Conservation (phyloP, 2,113 vertebrate genomes). For the Scalopus aquaticus region DNA sequence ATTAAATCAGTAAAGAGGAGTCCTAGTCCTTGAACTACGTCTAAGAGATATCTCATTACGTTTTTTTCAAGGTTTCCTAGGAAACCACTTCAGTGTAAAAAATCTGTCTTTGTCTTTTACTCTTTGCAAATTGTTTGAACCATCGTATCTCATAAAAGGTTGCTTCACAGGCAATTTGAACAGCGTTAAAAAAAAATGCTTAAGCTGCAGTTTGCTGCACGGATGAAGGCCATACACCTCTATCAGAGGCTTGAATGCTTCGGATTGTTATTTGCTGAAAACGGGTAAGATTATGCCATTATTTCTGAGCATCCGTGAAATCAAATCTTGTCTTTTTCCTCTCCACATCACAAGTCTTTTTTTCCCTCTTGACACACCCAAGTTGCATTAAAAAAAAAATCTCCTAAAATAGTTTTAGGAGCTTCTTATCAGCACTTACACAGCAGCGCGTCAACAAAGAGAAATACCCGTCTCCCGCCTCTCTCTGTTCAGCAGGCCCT, state of each 20-base stretch:
- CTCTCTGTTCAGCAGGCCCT: rapidly evolving
- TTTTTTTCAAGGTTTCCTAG: constrained; percentile 86
- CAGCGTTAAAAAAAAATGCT: constrained; percentile 76
- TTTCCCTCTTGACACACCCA: background rate
- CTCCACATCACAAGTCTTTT: background rate
- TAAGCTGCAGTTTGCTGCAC: constrained; percentile 83
- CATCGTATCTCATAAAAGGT: constrained; percentile 83
- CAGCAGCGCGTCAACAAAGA: background rate
- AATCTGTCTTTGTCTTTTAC: constrained; percentile 86
- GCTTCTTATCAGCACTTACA: constrained; percentile 51
- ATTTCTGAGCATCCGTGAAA: constrained; percentile 77
- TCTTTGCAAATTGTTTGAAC: constrained; percentile 87
- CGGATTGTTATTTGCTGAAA: constrained; percentile 79
- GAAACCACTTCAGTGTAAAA: constrained; percentile 85
- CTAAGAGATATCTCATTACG: constrained; percentile 80
- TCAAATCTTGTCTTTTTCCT: constrained; percentile 63
- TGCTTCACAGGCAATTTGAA: constrained; percentile 82
- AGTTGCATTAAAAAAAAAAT: background rate
- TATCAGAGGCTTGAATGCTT: constrained; percentile 75
- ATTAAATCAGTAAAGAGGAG: constrained; percentile 48
- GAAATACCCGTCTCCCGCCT: background rate
- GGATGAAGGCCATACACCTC: constrained; percentile 69
- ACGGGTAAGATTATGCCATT: constrained; percentile 76
- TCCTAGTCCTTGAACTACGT: constrained; percentile 84
- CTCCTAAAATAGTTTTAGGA: constrained; percentile 55